Evolutionary conservation across 2,113 vertebrate genomes (phyloP).

Genomic region (Nibea albiflora): DNA sequence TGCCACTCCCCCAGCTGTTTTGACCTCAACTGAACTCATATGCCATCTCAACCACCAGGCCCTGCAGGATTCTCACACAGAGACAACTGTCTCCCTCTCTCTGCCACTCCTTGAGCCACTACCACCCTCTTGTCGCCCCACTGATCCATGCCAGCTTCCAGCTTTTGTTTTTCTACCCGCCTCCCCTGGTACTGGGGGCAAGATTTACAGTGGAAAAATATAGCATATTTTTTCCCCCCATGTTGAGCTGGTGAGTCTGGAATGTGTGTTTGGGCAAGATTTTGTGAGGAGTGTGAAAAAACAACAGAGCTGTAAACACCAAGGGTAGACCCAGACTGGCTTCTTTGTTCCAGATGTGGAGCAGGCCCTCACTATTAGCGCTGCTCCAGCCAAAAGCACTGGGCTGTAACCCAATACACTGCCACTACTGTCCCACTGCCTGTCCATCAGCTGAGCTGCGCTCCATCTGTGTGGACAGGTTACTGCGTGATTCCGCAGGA

Average conservation of each 20-base stretch:
- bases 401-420: constrained; percentile 50
- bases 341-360: constrained; percentile 82
- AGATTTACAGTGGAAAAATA: constrained; percentile 85
- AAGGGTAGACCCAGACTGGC: constrained; percentile 74
- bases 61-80: constrained; percentile 40
- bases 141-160: constrained; percentile 64
- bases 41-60: constrained; percentile 49
- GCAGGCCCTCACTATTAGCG: constrained; percentile 34
- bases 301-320: constrained; percentile 83
- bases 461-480: constrained; percentile 33
- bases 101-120: constrained; percentile 13
- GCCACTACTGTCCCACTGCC: constrained; percentile 48
- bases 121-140: constrained; percentile 45
- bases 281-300: constrained; percentile 83
- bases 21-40: constrained; percentile 76
- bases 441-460: constrained; percentile 46
- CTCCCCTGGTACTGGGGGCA: constrained; percentile 60
- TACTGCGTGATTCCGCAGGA: not conserved
- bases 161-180: constrained; percentile 61
- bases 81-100: constrained; percentile 24
- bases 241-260: constrained; percentile 79
- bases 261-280: constrained; percentile 81
- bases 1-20: constrained; percentile 48
- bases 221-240: constrained; percentile 59
- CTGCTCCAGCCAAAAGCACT: constrained; percentile 33